These are phyloP conservation scores for Drosophila greeni DNA, from an alignment of 2,888 invertebrate species.

Conservation along the genomic window DNA sequence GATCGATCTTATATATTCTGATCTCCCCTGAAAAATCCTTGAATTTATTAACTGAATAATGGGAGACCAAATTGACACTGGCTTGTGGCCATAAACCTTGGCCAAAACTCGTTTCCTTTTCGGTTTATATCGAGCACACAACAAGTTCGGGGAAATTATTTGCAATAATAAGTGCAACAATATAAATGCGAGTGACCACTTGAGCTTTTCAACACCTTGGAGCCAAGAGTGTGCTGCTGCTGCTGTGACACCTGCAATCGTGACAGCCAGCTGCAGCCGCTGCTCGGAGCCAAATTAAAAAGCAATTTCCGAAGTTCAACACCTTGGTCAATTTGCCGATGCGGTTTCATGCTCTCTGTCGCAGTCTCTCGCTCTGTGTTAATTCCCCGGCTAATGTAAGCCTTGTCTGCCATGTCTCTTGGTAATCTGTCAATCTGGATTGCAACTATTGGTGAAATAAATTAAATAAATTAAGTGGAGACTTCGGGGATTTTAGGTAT, in stretches of 20 bases:
- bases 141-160: constrained; percentile 65
- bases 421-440: constrained; percentile 16
- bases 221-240: constrained; percentile 36
- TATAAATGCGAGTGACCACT: constrained; percentile 48
- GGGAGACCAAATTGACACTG: constrained; percentile 61
- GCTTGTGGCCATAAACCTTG: constrained; percentile 62
- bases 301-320: constrained; percentile 67
- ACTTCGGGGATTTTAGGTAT: too few relatives aligned
- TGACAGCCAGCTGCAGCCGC: constrained; percentile 32
- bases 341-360: constrained; percentile 24
- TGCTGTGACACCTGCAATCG: constrained; percentile 67
- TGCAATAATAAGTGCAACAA: constrained; percentile 58
- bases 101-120: constrained; percentile 35
- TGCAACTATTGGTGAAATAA: background rate
- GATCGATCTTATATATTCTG: constrained; percentile 49
- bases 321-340: constrained; percentile 62
- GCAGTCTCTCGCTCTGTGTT: background rate
- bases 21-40: constrained; percentile 23
- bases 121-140: constrained; percentile 34
- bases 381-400: background rate
- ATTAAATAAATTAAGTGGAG: background rate
- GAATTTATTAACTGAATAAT: constrained; percentile 66
- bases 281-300: constrained; percentile 63
- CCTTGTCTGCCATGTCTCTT: constrained; percentile 15
- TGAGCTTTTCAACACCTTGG: constrained; percentile 68